Evolutionary conservation across 2,888 invertebrate genomes (phyloP).

Genomic region (Taphrorychus bicolor): DNA sequence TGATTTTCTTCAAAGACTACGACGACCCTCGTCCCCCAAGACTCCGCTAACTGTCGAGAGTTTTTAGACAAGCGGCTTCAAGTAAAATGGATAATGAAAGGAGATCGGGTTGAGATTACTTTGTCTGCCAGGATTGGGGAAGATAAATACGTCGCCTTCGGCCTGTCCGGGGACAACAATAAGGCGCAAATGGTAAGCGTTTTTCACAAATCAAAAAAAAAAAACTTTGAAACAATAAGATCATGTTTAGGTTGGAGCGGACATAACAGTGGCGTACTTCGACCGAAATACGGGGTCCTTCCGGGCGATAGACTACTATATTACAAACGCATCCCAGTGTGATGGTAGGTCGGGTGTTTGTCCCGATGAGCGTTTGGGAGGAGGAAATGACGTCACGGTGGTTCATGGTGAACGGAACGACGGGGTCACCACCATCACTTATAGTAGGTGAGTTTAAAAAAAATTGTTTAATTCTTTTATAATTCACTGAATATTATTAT

Average conservation of each 20-base stretch:
- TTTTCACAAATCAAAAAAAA: neutral
- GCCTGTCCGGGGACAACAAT: conserved; percentile 80
- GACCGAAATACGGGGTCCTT: conserved; percentile 68
- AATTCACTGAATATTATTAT: no score
- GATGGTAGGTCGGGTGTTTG: conserved; percentile 86
- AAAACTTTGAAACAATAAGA: conserved; percentile 2
- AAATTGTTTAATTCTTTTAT: neutral
- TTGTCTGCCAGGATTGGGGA: conserved; percentile 79
- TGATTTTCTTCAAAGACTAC: conserved; percentile 68
- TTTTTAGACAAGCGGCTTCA: conserved; percentile 82
- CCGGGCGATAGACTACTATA: conserved; percentile 83
- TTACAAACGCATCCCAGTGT: conserved; percentile 82
- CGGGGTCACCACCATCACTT: conserved; percentile 83
- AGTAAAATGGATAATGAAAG: conserved; percentile 85
- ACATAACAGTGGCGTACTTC: conserved; percentile 84
- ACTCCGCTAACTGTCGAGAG: conserved; percentile 81
- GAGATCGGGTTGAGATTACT: conserved; percentile 77
- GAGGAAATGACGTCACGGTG: conserved; percentile 69
- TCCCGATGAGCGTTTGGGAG: conserved; percentile 80
- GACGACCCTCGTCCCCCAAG: conserved; percentile 70
- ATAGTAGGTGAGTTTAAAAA: conserved; percentile 78
- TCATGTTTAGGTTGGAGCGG: conserved; percentile 68
- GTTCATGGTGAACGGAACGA: conserved; percentile 79
- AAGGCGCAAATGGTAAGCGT: conserved; percentile 70
- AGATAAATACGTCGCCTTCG: conserved; percentile 90